Base-by-base conservation (phyloP, 2,113 vertebrate genomes). In the Actenoides lindsayi region DNA sequence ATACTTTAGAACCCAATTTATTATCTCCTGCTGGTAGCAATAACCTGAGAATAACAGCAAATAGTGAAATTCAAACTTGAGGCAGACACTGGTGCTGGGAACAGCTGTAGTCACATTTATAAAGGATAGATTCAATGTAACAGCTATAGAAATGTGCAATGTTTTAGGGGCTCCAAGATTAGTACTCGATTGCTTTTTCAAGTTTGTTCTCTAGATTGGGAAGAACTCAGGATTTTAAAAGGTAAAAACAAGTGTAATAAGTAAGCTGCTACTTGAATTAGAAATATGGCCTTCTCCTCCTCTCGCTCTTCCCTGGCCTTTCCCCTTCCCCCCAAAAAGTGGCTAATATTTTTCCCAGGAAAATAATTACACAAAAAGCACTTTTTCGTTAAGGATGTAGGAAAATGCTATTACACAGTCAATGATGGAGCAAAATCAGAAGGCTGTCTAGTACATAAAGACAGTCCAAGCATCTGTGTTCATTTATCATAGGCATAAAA, bases 11-110 rank as follows among this genome's bases (percentile, higher is more conserved):
- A 91, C 68, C 44, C 89, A 96, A 96, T 96, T 91, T 93, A 97
- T 97, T 96, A 89, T 96, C 74, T 95, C 90, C 77, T 89, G 88
- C 85, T 96, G 89, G 84, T 88, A 96, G 94, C 89, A 95, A 94
- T 98, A 83, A 91, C 91, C 68, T 94, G 73, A 93, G 96, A 96
- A 95, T 96, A 94, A 94, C 68, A 94, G 78, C 82, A 93, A 90
- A 89, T 83, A 93, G 71, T 96, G 94, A 89, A 95, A 97, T 94
- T 94, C 39, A 71, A 95, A 95, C 89, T 96, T 70, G 65, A 95
- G 84, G 91, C 92, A 95, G 95, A 87, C 67, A 16, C 7, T 94
- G 33, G 24, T 86, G 84, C 91, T 97, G 83, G 93, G 64, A 93
- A 81, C 59, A 81, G 93, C 79, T 88, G 50, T 74, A 80, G 83